phyloP scores from a whole-genome alignment of 1,140 invertebrate species.

The Musca vetustissima region DNA sequence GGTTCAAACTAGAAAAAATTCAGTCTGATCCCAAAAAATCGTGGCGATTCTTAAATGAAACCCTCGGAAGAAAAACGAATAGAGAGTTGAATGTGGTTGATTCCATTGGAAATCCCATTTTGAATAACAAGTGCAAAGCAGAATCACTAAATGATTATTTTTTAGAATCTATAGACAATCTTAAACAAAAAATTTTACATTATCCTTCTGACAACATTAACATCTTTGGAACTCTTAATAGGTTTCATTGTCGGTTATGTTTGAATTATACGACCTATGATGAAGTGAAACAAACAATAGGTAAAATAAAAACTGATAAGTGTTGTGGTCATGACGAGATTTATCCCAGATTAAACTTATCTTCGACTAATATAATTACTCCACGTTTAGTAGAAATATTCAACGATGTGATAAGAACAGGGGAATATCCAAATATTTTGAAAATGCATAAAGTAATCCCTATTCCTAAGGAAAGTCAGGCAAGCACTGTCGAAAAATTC shows the following conservation, averaged over 20 bases:
- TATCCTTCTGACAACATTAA: background rate
- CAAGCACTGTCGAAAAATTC: too few relatives aligned
- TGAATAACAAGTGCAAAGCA: background rate
- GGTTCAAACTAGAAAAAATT: too few relatives aligned
- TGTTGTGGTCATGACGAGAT: too few relatives aligned
- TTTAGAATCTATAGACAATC: background rate
- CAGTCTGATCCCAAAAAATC: background rate
- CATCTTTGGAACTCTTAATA: background rate
- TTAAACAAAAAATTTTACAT: background rate
- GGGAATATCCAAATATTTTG: background rate
- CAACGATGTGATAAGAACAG: background rate
- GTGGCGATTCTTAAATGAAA: constrained; percentile 6
- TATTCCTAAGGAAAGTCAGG: too few relatives aligned
- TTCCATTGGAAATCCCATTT: too few relatives aligned
- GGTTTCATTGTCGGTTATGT: background rate
- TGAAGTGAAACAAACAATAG: background rate
- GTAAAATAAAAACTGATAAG: background rate
- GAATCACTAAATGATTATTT: background rate
- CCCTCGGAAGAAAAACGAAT: background rate
- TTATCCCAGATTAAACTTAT: too few relatives aligned
- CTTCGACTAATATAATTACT: background rate
- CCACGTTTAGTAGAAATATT: background rate
- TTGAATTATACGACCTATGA: background rate
- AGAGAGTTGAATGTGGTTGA: too few relatives aligned
- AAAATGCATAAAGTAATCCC: background rate